phyloP scores from a whole-genome alignment of 2,888 invertebrate species.

The Nyleta sp. region DNA sequence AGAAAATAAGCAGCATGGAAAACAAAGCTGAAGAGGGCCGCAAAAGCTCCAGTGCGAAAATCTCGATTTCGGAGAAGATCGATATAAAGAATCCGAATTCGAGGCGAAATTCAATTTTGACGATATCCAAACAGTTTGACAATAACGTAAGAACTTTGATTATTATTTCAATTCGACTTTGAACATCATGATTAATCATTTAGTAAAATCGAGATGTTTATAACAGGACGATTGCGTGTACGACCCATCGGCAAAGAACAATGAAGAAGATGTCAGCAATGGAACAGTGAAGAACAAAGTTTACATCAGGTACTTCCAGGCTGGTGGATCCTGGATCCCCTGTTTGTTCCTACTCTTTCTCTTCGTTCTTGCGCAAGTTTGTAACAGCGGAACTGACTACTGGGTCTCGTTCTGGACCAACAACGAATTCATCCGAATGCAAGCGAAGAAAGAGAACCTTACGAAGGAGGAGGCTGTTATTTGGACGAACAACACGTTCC shows the following conservation, averaged over 20 bases:
- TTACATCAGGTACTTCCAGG: slow-evolving; percentile 82
- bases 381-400: slow-evolving; percentile 88
- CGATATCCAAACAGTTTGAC: not conserved
- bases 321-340: slow-evolving; percentile 84
- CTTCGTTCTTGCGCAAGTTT: slow-evolving; percentile 85
- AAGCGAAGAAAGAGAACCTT: not conserved
- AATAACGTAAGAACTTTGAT: not conserved
- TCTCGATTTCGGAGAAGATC: not conserved
- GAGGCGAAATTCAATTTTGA: not conserved
- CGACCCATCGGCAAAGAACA: not conserved
- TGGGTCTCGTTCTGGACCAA: slow-evolving; percentile 88
- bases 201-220: too few relatives aligned
- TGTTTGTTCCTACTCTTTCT: slow-evolving; percentile 83
- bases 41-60: too few relatives aligned
- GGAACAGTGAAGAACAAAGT: slow-evolving; percentile 37
- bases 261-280: slow-evolving; percentile 33
- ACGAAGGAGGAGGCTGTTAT: not conserved
- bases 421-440: slow-evolving; percentile 66
- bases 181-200: too few relatives aligned
- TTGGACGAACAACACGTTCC: slow-evolving; percentile 40
- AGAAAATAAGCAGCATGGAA: not conserved
- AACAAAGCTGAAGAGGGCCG: too few relatives aligned
- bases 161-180: too few relatives aligned
- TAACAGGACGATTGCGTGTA: not conserved
- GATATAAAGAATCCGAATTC: not conserved